Percentiles rank a stretch among this genome's conserved stretches.
Conservation (phyloP, 2,888 invertebrate species). For the Oxytorus armatus region DNA sequence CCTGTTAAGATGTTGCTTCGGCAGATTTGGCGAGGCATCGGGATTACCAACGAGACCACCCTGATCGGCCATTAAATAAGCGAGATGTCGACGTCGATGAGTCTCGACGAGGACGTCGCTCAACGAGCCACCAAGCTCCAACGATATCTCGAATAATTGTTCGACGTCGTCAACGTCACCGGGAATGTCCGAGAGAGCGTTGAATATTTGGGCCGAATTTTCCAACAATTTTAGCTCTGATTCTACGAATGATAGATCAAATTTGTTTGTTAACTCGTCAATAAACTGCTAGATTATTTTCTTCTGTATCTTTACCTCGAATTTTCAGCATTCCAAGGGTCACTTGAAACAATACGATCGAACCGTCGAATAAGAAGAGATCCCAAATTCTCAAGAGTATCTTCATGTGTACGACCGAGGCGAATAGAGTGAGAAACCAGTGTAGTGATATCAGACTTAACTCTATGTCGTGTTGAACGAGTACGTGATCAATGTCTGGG, state of each 20-base stretch:
- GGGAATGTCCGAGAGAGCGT: slow-evolving; percentile 97
- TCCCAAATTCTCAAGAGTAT: slow-evolving; percentile 98
- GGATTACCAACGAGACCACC: slow-evolving; percentile 97
- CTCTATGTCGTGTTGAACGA: slow-evolving; percentile 97
- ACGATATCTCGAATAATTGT: slow-evolving; percentile 91
- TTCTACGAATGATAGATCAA: slow-evolving; percentile 85
- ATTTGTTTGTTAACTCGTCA: neutral
- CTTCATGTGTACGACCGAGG: slow-evolving; percentile 98
- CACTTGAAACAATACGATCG: slow-evolving; percentile 96
- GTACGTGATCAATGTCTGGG: slow-evolving; percentile 94
- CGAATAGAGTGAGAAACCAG: slow-evolving; percentile 99
- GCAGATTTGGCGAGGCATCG: slow-evolving; percentile 94
- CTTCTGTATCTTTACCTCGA: slow-evolving; percentile 82
- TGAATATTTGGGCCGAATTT: slow-evolving; percentile 99
- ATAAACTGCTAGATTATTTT: neutral
- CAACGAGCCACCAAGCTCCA: slow-evolving; percentile 92
- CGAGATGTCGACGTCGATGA: slow-evolving; percentile 95
- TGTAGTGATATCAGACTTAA: slow-evolving; percentile 97
- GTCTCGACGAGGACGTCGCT: slow-evolving; percentile 95
- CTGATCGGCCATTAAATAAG: slow-evolving; percentile 98
- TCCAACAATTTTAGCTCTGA: slow-evolving; percentile 93
- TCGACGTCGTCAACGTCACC: slow-evolving; percentile 97
- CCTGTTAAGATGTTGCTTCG: slow-evolving; percentile 95
- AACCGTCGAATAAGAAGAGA: slow-evolving; percentile 98
- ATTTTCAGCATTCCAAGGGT: slow-evolving; percentile 98